Evolutionary conservation across 2,113 vertebrate genomes (phyloP).

Genomic region (Proterorhinus semilunaris): DNA sequence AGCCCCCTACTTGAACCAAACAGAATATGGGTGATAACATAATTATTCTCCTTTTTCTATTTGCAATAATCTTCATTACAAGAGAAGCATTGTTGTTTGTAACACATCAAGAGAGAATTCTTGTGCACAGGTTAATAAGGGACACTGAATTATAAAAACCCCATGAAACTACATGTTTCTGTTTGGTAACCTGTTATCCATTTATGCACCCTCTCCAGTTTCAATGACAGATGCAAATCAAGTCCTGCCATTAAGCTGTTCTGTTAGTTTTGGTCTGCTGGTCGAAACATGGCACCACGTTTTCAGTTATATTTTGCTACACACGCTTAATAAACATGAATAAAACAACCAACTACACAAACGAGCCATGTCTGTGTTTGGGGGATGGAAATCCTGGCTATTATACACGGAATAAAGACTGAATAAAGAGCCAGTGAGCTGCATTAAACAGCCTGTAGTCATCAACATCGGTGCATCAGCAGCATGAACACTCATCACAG

Average conservation of each 20-base stretch:
- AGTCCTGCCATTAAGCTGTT: not conserved
- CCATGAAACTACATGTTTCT: not conserved
- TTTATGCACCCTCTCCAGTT: not conserved
- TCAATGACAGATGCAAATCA: conserved; percentile 1
- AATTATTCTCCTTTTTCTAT: too few relatives aligned
- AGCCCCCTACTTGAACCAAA: too few relatives aligned
- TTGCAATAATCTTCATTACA: too few relatives aligned
- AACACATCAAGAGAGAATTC: not conserved
- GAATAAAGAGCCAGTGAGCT: not conserved
- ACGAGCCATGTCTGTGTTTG: not conserved
- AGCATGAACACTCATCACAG: not conserved
- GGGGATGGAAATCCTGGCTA: not conserved
- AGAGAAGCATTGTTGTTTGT: too few relatives aligned
- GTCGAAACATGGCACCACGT: too few relatives aligned
- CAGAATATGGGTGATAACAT: too few relatives aligned
- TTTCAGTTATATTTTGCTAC: too few relatives aligned
- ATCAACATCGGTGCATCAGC: not conserved
- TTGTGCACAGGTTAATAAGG: not conserved
- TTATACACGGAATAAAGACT: not conserved
- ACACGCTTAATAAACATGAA: too few relatives aligned
- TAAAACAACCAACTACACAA: not conserved
- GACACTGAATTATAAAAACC: not conserved
- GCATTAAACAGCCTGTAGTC: conserved; percentile 3
- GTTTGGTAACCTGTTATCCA: not conserved
- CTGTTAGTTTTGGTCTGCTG: not conserved